A percentile compares a stretch with the other conserved stretches of the same genome.
Conservation (phyloP, 2,888 invertebrate species). For the Drymonia ruficornis region DNA sequence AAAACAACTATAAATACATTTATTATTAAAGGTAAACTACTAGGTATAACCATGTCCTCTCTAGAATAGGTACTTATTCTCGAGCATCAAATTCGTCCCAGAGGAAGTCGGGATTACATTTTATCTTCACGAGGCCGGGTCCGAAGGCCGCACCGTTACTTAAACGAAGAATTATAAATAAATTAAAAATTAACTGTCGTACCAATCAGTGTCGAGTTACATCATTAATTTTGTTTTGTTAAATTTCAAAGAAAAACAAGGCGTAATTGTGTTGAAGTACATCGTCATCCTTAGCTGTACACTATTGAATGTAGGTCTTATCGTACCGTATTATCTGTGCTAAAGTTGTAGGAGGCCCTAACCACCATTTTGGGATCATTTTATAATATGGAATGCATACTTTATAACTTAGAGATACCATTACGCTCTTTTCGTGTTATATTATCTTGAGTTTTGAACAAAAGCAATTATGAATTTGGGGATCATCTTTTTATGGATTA, state of each 20-base stretch:
- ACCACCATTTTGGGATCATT: not conserved
- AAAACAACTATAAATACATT: too few relatives aligned
- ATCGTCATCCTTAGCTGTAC: not conserved
- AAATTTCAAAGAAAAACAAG: conserved; percentile 1
- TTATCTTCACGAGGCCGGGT: not conserved
- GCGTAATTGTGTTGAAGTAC: not conserved
- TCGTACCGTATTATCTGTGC: not conserved
- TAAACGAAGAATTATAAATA: conserved; percentile 5
- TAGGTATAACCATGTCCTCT: not conserved
- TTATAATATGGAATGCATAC: not conserved
- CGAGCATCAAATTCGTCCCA: not conserved
- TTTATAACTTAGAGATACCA: conserved; percentile 19
- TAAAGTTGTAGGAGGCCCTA: not conserved
- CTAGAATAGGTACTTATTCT: conserved; percentile 2
- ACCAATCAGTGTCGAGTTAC: conserved; percentile 11
- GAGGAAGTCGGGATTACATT: not conserved
- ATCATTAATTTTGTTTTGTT: conserved; percentile 13
- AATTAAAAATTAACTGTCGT: conserved; percentile 1
- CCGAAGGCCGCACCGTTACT: not conserved
- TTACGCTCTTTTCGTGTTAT: conserved; percentile 16
- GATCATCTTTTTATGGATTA: conserved; percentile 22
- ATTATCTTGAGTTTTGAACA: conserved; percentile 27
- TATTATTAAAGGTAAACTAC: too few relatives aligned
- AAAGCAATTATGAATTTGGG: conserved; percentile 26
- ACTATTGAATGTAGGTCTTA: not conserved